These are phyloP conservation scores for Octodon degus DNA, from an alignment of 2,113 vertebrate species.

Conservation along the genomic window DNA sequence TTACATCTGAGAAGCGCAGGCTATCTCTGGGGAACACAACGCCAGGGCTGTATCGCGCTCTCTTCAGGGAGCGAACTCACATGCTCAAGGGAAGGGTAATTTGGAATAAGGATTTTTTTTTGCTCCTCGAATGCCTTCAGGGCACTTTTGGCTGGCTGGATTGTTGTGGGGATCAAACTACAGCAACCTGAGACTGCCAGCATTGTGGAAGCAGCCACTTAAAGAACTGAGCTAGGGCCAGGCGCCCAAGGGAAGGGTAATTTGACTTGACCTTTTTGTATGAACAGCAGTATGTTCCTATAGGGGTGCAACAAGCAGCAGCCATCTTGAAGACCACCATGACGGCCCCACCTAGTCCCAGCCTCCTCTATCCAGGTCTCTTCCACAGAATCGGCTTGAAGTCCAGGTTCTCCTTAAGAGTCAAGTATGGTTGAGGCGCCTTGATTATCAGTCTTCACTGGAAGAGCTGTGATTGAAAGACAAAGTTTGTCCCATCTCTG, in stretches of 20 bases:
- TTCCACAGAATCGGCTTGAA: conserved; percentile 32
- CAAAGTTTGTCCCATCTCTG: not conserved
- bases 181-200: no score
- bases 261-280: not conserved
- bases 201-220: no score
- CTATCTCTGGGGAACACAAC: not conserved
- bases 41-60: not conserved
- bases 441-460: not conserved
- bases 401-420: not conserved
- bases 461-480: conserved; percentile 16
- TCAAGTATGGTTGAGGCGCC: not conserved
- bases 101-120: no score
- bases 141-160: no score
- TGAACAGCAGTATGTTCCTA: not conserved
- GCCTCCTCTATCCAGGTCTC: not conserved
- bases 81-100: not conserved
- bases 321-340: not conserved
- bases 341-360: not conserved
- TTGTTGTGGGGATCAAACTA: no score
- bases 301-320: not conserved
- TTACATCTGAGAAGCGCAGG: conserved; percentile 78
- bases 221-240: no score
- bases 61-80: not conserved
- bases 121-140: no score
- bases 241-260: not conserved